Evolutionary conservation across 1,140 invertebrate species (phyloP), one percentile per base, ranked within the genome.

Genomic region (Chlorops oryzae): DNA sequence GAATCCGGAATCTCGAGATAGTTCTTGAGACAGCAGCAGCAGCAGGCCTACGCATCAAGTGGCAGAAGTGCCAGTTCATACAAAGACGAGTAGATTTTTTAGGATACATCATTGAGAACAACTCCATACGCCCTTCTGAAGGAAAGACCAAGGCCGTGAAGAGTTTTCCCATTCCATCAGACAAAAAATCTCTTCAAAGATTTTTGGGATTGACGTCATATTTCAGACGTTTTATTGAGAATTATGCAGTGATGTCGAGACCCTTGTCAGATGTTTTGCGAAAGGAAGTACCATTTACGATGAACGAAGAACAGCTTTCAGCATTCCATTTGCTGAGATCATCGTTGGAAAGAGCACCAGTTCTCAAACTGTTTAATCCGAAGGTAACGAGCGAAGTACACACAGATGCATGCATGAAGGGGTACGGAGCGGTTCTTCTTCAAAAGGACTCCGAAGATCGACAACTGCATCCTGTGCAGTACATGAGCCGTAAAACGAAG

Each of bases 401-500:
- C 28, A 47, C 40, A 6, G 46, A 59, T 47, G 28, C 53, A 25
- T 47, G 21, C 12, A 51, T 45, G 41, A 45, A 59, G 46, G 23
- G 48, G 45, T 47, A 52, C 39, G 21, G 54, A 23, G 61, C 50
- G 5, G 52, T 62, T 21, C 32, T 65, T 12, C 17, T 60, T 3
- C 59, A 62, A 38, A 52, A 59, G 37, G 28, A 55, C 39, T 10
- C 34, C 1, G 32, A 56, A 18, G 53, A 59, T 28, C 25, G 23
- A 42, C 5, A 21, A 10, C 5, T 50, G 2, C 49, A 47, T 40
- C 49, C 48, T 34, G 25, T 55, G 2, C 23, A 46, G 18, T 40
- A 54, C 23, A 39, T 49, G 23, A 73, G 73, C 41, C 58, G 70
- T 22, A 58, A 60, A 28, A 68, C 77, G 5, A 60, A 47, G 17